Evolutionary conservation across 2,888 invertebrate genomes (phyloP), one percentile per base, ranked within the genome.

Genomic region (Altica lythri): DNA sequence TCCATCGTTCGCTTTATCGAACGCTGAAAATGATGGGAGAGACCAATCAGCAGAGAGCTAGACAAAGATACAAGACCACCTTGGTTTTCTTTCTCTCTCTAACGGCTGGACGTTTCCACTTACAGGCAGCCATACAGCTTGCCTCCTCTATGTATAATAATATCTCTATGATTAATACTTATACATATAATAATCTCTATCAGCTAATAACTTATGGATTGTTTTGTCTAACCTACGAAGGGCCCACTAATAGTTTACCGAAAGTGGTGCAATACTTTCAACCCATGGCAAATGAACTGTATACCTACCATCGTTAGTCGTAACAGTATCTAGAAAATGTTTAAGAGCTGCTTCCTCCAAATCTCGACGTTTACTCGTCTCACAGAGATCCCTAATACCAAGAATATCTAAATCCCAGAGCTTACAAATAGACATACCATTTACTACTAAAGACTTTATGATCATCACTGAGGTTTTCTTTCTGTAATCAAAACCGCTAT

Each of bases 351-450:
- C 50, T 35, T 35, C 3, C 25, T 40, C 25, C 8, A 32, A 32
- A 32, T 13, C 10, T 13, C 8, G 30, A 9, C 18, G 12, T 18
- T 14, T 38, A 12, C 17, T 18, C 6, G 17, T 38, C 12, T n/a
- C 18, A 17, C 17, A 18, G n/a, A 4, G 64, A 53, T 72, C 65
- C 9, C 12, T 53, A 2, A 71, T 68, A 1, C 68, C 69, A 2
- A 69, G 22, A 6, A 58, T 53, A 17, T 70, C 70, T 8, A 70
- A 52, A 12, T 14, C 47, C 67, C 70, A 71, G 19, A 69, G 14
- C 2, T 37, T 18, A 8, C 18, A 5, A 12, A 37, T 25, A 19
- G 10, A 9, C 1, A 34, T 9, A 5, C 45, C 45, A 9, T 17
- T 17, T 12, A n/a, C 37, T 10, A 12, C 4, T 17, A 27, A 10